Conservation (phyloP, 2,888 invertebrate genomes). For the Drosophila paracracens region DNA sequence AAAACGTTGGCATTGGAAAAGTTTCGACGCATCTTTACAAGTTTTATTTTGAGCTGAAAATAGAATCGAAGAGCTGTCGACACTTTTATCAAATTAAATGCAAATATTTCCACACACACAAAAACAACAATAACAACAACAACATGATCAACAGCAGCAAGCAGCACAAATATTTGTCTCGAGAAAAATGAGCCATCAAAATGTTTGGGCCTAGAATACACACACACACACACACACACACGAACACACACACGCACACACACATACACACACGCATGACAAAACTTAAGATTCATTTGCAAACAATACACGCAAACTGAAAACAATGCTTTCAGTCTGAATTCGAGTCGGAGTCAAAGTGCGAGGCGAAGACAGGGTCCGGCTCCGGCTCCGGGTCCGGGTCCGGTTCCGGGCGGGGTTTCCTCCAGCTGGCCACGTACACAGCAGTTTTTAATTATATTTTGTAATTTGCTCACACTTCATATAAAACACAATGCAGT, state of each 20-base stretch:
- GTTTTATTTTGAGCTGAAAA: neutral
- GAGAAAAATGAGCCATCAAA: constrained; percentile 49
- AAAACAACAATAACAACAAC: constrained; percentile 33
- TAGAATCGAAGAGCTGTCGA: constrained; percentile 12
- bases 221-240: constrained; percentile 1
- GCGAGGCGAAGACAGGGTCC: neutral
- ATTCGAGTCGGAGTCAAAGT: constrained; percentile 7
- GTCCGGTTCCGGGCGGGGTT: neutral
- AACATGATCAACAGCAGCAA: constrained; percentile 1
- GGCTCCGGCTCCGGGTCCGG: neutral
- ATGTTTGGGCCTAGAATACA: constrained; percentile 13
- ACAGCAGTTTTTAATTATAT: constrained; percentile 61
- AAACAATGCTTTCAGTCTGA: constrained; percentile 14
- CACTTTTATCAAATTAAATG: constrained; percentile 67
- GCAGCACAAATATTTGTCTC: constrained; percentile 68
- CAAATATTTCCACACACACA: constrained; percentile 59
- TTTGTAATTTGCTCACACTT: constrained; percentile 61
- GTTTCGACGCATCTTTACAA: neutral
- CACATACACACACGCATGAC: constrained; percentile 1
- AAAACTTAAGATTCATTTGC: constrained; percentile 56
- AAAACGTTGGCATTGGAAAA: neutral
- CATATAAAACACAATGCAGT: constrained; percentile 30
- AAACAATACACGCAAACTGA: constrained; percentile 49
- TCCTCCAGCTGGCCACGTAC: neutral
- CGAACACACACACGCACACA: neutral